Conservation (phyloP, 2,888 invertebrate species). For the Diplolepis rosae region DNA sequence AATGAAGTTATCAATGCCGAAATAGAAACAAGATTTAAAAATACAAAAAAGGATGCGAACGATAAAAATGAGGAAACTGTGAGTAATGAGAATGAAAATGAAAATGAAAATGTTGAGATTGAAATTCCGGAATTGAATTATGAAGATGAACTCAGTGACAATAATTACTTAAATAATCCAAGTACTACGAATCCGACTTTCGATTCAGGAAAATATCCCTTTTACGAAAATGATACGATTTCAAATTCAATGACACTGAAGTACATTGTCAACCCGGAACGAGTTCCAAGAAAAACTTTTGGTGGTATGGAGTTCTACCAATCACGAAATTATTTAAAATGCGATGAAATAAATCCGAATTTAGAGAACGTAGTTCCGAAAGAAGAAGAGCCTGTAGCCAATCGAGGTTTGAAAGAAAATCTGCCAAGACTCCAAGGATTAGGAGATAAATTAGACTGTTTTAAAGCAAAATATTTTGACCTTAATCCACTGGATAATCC, state of each 20-base stretch:
- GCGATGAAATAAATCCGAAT: conserved; percentile 68
- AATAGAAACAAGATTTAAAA: conserved; percentile 57
- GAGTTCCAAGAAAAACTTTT: conserved; percentile 79
- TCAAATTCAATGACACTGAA: conserved; percentile 79
- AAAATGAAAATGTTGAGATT: conserved; percentile 60
- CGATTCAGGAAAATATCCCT: conserved; percentile 79
- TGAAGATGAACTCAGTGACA: conserved; percentile 44
- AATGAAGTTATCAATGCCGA: conserved; percentile 61
- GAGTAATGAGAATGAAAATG: conserved; percentile 50
- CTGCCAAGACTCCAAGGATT: conserved; percentile 77
- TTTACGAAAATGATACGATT: conserved; percentile 75
- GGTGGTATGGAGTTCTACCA: conserved; percentile 84
- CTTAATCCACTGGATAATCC: conserved; percentile 85
- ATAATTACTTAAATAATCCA: conserved; percentile 29
- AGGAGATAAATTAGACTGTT: conserved; percentile 84
- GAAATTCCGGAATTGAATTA: conserved; percentile 56
- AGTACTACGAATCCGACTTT: conserved; percentile 41
- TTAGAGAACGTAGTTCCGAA: conserved; percentile 63
- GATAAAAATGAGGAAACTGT: background rate
- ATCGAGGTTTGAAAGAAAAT: conserved; percentile 57
- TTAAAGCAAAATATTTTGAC: conserved; percentile 84
- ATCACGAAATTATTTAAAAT: conserved; percentile 74
- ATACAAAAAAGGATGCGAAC: conserved; percentile 33
- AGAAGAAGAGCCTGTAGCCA: conserved; percentile 59
- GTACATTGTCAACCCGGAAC: conserved; percentile 80